Conservation (phyloP, 2,888 invertebrate genomes). For the Dryococelus australis region DNA sequence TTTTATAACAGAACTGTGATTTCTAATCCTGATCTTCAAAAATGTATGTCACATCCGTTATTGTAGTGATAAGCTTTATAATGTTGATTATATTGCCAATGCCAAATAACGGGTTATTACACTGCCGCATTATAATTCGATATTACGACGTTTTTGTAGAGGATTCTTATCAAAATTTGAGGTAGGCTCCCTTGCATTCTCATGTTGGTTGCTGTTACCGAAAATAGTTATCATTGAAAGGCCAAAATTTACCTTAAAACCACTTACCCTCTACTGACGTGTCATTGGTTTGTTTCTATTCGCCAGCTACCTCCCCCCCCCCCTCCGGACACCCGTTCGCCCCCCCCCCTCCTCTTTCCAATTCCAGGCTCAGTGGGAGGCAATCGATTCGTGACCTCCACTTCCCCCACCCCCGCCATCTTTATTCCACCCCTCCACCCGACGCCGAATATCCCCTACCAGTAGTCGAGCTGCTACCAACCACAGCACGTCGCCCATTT, state of each 20-base stretch:
- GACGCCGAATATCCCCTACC: neutral
- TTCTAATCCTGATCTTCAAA: too few species aligned
- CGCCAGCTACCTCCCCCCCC: neutral
- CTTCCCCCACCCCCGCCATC: neutral
- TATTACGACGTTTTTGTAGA: too few species aligned
- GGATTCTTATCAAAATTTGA: too few species aligned
- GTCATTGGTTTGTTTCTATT: neutral
- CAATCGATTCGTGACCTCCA: constrained; percentile 31
- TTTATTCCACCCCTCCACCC: neutral
- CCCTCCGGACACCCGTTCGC: neutral
- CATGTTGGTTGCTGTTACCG: too few species aligned
- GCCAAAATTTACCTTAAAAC: neutral
- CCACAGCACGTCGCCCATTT: neutral
- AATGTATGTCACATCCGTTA: too few species aligned
- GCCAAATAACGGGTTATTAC: too few species aligned
- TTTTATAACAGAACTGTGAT: too few species aligned
- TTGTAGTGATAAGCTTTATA: too few species aligned
- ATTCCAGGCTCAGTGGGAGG: constrained; percentile 22
- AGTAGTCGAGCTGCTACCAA: neutral
- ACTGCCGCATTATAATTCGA: too few species aligned
- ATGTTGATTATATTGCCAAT: too few species aligned
- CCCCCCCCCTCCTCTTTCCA: neutral
- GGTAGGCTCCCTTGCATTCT: too few species aligned
- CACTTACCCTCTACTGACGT: neutral
- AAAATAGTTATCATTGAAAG: too few species aligned